Conservation (phyloP, 1,140 invertebrate genomes). For the Meteorus sp. region DNA sequence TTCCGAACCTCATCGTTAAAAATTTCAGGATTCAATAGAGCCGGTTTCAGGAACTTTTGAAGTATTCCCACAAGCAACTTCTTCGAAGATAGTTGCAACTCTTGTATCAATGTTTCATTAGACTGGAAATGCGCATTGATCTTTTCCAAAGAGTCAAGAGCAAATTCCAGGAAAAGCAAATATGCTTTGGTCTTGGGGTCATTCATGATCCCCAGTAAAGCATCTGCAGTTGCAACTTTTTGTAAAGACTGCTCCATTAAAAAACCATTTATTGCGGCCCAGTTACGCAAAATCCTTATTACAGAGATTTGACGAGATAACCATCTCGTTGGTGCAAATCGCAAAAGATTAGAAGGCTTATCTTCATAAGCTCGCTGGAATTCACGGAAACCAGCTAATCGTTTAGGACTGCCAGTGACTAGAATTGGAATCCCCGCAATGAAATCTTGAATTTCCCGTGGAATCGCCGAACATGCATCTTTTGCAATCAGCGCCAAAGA, state of each 20-base stretch:
- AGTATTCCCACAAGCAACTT: background rate
- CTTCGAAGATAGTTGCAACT: slow-evolving; percentile 7
- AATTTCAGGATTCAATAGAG: no score
- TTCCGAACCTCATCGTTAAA: no score
- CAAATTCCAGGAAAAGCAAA: slow-evolving; percentile 24
- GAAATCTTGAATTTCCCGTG: no score
- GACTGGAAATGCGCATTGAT: slow-evolving; percentile 25
- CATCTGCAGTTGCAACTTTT: no score
- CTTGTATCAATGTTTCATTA: slow-evolving; percentile 17
- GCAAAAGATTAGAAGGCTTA: slow-evolving; percentile 4
- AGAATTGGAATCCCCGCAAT: background rate
- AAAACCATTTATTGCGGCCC: no score
- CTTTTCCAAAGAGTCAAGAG: slow-evolving; percentile 22
- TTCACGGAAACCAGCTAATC: slow-evolving; percentile 19
- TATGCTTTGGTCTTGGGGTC: slow-evolving; percentile 15
- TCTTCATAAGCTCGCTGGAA: slow-evolving; percentile 18
- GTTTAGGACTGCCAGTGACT: slow-evolving; percentile 23
- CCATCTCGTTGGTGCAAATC: slow-evolving; percentile 22
- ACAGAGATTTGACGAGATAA: slow-evolving; percentile 21
- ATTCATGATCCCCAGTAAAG: slow-evolving; percentile 9
- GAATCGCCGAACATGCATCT: no score
- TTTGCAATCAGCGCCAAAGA: no score
- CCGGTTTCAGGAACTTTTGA: background rate
- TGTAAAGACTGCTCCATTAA: no score
- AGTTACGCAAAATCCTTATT: slow-evolving; percentile 8